Evolutionary conservation across 2,797 vertebrate genomes (phyloP).

Genomic region (Pseudochromis fuscus): DNA sequence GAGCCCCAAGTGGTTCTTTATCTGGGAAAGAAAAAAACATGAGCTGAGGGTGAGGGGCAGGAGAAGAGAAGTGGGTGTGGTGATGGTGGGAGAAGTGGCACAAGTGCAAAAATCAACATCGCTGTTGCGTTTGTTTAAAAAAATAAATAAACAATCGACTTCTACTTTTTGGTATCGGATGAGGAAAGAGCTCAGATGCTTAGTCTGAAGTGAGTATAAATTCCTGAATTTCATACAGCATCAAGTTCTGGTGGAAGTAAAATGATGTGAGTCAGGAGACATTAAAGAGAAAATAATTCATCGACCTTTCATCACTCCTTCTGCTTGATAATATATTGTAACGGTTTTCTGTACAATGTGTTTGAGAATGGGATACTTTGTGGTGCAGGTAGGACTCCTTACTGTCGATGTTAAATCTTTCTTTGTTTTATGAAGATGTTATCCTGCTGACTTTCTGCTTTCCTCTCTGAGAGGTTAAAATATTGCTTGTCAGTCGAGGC

Average conservation of each 20-base stretch:
- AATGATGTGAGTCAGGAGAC: constrained; percentile 15
- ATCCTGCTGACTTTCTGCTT: neutral
- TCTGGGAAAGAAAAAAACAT: constrained; percentile 35
- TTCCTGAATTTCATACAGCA: constrained; percentile 58
- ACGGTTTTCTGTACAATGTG: constrained; percentile 14
- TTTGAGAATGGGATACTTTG: constrained; percentile 9
- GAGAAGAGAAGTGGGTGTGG: constrained; percentile 32
- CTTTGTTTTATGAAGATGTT: constrained; percentile 28
- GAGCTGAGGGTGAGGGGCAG: neutral
- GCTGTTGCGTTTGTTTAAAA: constrained; percentile 35
- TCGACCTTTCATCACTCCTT: constrained; percentile 18
- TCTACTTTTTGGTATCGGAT: constrained; percentile 37
- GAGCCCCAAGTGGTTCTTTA: constrained; percentile 74
- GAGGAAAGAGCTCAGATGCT: constrained; percentile 68
- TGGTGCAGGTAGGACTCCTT: neutral
- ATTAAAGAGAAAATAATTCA: constrained; percentile 27
- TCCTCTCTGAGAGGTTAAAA: constrained; percentile 17
- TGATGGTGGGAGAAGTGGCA: constrained; percentile 19
- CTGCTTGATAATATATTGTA: constrained; percentile 42
- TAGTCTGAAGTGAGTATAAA: constrained; percentile 61
- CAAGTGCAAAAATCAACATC: constrained; percentile 64
- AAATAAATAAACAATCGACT: too few species aligned
- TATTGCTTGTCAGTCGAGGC: constrained; percentile 42
- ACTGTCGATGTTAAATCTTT: neutral
- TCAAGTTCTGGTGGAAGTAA: constrained; percentile 37